Evolutionary conservation across 1,140 invertebrate species (phyloP).

Genomic region (Drosophila ironensis): DNA sequence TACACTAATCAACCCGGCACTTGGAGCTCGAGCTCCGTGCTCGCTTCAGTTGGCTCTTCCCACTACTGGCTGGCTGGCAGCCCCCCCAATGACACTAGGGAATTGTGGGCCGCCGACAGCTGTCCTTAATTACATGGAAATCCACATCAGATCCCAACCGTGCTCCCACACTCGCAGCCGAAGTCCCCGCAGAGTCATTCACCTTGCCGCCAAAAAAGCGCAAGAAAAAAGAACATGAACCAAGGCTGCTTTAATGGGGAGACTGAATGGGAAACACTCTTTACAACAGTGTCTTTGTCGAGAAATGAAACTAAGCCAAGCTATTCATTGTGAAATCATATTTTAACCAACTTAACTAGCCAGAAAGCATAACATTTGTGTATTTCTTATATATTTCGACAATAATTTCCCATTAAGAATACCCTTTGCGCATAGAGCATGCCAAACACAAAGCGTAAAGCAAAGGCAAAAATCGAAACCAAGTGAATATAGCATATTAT

Average conservation of each 20-base stretch:
- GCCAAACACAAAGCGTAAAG: constrained; percentile 4
- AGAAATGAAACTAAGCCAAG: not conserved
- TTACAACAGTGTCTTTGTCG: not conserved
- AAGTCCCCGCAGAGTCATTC: constrained; percentile 59
- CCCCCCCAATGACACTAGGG: constrained; percentile 44
- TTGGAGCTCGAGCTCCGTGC: constrained; percentile 3
- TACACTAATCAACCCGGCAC: constrained; percentile 57
- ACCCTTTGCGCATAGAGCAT: not conserved
- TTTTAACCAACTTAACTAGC: no score
- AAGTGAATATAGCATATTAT: constrained; percentile 60
- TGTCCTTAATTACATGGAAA: constrained; percentile 73
- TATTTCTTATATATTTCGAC: no score
- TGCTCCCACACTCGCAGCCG: not conserved
- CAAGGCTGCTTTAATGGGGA: not conserved
- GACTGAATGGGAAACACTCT: constrained; percentile 1
- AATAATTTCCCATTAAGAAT: no score
- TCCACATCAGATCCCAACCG: constrained; percentile 38
- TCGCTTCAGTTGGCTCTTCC: not conserved
- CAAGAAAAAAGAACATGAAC: constrained; percentile 1
- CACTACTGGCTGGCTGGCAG: not conserved
- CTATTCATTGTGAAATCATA: no score
- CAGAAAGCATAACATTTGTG: no score
- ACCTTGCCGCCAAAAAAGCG: constrained; percentile 46
- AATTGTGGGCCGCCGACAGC: constrained; percentile 52
- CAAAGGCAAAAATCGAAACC: constrained; percentile 43